Evolutionary conservation across 2,888 invertebrate species (phyloP), one percentile per base, ranked within the genome.

Genomic region (Drosophila pegasa): DNA sequence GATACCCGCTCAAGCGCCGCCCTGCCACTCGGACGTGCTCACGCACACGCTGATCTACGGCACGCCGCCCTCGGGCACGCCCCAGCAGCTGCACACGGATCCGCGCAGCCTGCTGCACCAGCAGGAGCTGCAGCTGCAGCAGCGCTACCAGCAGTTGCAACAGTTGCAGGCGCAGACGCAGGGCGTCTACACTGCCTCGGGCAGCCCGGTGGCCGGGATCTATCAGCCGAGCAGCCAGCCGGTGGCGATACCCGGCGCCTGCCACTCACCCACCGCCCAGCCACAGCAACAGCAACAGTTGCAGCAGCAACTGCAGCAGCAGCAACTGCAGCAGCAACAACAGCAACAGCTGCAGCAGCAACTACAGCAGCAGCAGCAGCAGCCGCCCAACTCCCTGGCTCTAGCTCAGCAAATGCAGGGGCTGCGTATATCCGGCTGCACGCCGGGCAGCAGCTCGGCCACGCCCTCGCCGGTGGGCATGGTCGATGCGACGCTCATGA

Each of bases 1-100:
- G 50, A 77, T 80, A 61, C 78, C 75, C 35, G 73, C 63, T 20
- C 76, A 72, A 25, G 73, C 70, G 50, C 75, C 73, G 58, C 78
- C 78, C 66, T 70, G 64, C 25, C 75, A 77, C 8, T 61, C 91
- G 64, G 92, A 91, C 82, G 91, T 91, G 57, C 71, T 92, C 68
- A 90, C 91, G 47, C 91, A 91, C 64, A 91, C 92, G 18, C 76
- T 92, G 35, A 91, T 92, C 52, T 92, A 92, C 80, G 91, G 92
- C 9, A 89, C 91, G 43, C 90, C 91, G 71, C 91, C 92, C 18
- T 80, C 91, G 68, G 90, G 80, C 0, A 68, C 85, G 5, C 90
- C 73, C 1, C 91, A 89, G 63, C 91, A 91, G 31, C 58, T 88
- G 59, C 82, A 88, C 45, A 83, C 89, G 29, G 91, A 91, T 79